These are phyloP conservation scores for Geotrypetes seraphini DNA, from an alignment of 2,797 vertebrate genomes.

Conservation along the genomic window DNA sequence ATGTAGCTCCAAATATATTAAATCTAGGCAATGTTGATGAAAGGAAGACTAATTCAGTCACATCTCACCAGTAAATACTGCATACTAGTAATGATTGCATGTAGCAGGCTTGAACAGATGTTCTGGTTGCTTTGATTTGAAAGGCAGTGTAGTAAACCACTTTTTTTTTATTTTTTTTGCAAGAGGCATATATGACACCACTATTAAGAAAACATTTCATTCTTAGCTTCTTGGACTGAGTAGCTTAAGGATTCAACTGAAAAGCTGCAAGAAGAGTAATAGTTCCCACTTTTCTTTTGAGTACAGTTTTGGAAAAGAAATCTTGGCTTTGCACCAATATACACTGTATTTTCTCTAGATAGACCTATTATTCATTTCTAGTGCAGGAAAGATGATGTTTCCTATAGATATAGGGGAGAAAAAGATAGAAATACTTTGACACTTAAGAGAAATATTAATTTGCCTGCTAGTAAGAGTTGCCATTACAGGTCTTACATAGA, in stretches of 20 bases:
- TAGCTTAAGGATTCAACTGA: neutral
- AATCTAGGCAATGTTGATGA: conserved; percentile 5
- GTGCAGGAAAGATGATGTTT: neutral
- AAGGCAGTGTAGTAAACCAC: conserved; percentile 18
- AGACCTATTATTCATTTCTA: neutral
- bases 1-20: conserved; percentile 12
- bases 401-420: neutral
- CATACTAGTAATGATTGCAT: conserved; percentile 21
- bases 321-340: neutral
- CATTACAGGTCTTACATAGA: too few relatives aligned
- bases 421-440: neutral
- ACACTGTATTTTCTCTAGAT: conserved; percentile 1
- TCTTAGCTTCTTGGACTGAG: neutral
- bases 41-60: conserved; percentile 8
- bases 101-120: conserved; percentile 25
- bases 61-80: conserved; percentile 16
- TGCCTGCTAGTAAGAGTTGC: too few relatives aligned
- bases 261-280: neutral
- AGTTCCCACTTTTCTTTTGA: neutral
- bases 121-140: conserved; percentile 24
- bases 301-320: neutral
- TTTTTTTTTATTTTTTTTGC: conserved; percentile 27
- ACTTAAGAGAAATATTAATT: neutral
- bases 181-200: conserved; percentile 16
- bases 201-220: conserved; percentile 18